Evolutionary conservation across 2,113 vertebrate species (phyloP), one percentile per base, ranked within the genome.

Genomic region (Oriolus oriolus): DNA sequence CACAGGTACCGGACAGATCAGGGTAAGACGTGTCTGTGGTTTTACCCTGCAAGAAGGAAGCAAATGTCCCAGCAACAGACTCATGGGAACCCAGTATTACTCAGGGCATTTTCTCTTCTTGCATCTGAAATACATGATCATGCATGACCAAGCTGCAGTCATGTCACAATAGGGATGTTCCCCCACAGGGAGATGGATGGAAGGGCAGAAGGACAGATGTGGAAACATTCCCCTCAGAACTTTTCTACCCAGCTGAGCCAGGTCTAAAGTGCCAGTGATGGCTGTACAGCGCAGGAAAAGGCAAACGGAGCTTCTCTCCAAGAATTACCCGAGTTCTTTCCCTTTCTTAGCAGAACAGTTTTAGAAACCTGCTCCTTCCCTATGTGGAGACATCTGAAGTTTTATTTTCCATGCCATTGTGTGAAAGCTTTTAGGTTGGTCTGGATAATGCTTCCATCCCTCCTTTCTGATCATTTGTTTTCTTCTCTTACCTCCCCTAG

Each of bases 81-180:
- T 16, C 27, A 37, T 4, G 35, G 45, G 31, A 71, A 60, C 11
- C 6, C n/a, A 14, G 20, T 23, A 19, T 33, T 30, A 54, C 39
- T 81, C 33, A 5, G 35, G 79, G 22, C 19, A 37, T 60, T 90
- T 91, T 73, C 75, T 63, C 39, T 66, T 65, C 14, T 49, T 63
- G 20, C 35, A 16, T 59, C 12, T 35, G 39, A 53, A 78, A 4
- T 2, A 26, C 16, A 16, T 7, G 28, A 42, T n/a, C 15, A 5
- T 5, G 24, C 19, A 30, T 0, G 0, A 33, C 50, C 7, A 50
- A 57, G 21, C 1, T 39, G 27, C 9, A 53, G 14, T 42, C 49
- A 37, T 7, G 4, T 33, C 3, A 2, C 66, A 33, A 10, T 7
- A 39, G 30, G 30, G 24, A 22, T 74, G 14, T 18, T 49, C 23